These are phyloP conservation scores for Cnemophilus loriae DNA, from an alignment of 2,113 vertebrate species.

Conservation along the genomic window DNA sequence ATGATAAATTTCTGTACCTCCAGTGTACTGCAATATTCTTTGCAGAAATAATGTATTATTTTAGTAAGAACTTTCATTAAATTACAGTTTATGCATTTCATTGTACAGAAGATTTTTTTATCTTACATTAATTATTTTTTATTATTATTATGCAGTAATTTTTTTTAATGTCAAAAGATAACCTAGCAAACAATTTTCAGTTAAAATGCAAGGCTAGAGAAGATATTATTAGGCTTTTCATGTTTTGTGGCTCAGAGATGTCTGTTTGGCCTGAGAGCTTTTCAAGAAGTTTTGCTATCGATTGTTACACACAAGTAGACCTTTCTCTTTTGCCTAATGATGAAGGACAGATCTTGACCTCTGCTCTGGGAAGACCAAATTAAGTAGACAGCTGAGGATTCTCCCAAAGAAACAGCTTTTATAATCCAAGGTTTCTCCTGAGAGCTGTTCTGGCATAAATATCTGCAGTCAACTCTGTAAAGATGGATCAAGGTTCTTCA, in stretches of 20 bases:
- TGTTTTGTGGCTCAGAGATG: not conserved
- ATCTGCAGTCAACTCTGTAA: not conserved
- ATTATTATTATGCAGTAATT: not conserved
- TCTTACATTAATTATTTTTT: not conserved
- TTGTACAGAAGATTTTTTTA: slow-evolving; percentile 35
- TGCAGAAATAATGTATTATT: slow-evolving; percentile 44
- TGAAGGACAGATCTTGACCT: slow-evolving; percentile 19
- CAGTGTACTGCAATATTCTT: slow-evolving; percentile 30
- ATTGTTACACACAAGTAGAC: not conserved
- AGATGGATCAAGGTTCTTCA: not conserved
- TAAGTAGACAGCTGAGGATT: not conserved
- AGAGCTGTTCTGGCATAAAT: not conserved
- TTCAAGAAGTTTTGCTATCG: not conserved
- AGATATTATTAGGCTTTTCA: not conserved
- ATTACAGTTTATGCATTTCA: slow-evolving; percentile 41
- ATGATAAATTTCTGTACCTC: slow-evolving; percentile 63
- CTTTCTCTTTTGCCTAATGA: not conserved
- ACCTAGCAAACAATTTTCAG: not conserved
- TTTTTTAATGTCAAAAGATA: not conserved
- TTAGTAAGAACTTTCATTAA: slow-evolving; percentile 56
- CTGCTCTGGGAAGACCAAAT: not conserved
- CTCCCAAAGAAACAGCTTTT: not conserved
- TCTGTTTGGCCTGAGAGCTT: not conserved
- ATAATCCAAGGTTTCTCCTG: not conserved
- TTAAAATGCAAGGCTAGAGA: not conserved